Evolutionary conservation across 2,113 vertebrate genomes (phyloP).

Genomic region (Dicentrarchus labrax): DNA sequence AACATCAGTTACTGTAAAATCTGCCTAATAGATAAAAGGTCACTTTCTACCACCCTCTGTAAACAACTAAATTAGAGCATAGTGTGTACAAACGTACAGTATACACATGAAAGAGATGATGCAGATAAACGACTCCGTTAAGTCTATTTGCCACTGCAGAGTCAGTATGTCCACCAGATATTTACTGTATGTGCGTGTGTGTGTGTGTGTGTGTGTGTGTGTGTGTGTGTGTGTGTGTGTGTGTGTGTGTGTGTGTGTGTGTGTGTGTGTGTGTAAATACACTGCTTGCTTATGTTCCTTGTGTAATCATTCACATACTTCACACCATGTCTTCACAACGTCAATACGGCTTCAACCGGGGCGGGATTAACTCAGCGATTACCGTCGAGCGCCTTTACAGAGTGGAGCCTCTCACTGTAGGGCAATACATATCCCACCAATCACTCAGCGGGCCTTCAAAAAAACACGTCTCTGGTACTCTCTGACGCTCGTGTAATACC

Average conservation of each 20-base stretch:
- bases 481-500: slow-evolving; percentile 51
- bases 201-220: slow-evolving; percentile 18
- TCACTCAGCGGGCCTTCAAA: slow-evolving; percentile 65
- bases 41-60: neutral
- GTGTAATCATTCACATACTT: slow-evolving; percentile 72
- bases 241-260: slow-evolving; percentile 22
- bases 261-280: slow-evolving; percentile 21
- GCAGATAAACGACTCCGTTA: slow-evolving; percentile 27
- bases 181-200: slow-evolving; percentile 26
- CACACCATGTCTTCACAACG: slow-evolving; percentile 64
- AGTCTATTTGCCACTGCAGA: slow-evolving; percentile 23
- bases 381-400: slow-evolving; percentile 60
- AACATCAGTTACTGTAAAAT: neutral
- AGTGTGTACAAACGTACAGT: neutral
- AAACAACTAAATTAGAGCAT: neutral
- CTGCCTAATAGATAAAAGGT: slow-evolving; percentile 1
- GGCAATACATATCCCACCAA: slow-evolving; percentile 69
- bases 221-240: slow-evolving; percentile 27
- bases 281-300: slow-evolving; percentile 23
- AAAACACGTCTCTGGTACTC: slow-evolving; percentile 42
- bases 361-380: slow-evolving; percentile 74
- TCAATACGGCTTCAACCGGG: slow-evolving; percentile 71
- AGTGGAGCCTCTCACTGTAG: slow-evolving; percentile 72
- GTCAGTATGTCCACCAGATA: slow-evolving; percentile 29
- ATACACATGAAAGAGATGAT: slow-evolving; percentile 15